phyloP scores from a whole-genome alignment of 2,888 invertebrate species.

The Lymantria monacha region DNA sequence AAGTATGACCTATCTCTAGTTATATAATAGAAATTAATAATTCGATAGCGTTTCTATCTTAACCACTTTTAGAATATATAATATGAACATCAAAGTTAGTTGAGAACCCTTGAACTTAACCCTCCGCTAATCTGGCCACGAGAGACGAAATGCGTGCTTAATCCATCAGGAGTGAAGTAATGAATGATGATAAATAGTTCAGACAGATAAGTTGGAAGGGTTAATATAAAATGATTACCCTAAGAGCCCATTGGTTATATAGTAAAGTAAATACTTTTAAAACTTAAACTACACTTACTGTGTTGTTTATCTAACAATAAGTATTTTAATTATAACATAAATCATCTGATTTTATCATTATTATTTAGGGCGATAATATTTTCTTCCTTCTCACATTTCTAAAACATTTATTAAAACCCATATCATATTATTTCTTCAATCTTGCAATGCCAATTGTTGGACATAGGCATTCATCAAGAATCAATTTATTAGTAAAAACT shows the following conservation, averaged over 20 bases:
- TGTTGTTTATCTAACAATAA: neutral
- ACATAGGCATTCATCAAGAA: too few relatives aligned
- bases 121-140: constrained; percentile 64
- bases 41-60: constrained; percentile 17
- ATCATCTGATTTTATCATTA: too few relatives aligned
- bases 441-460: too few relatives aligned
- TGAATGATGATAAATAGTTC: constrained; percentile 77
- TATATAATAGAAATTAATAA: constrained; percentile 13
- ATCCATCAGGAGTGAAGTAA: constrained; percentile 50
- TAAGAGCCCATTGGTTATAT: neutral
- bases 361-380: too few relatives aligned
- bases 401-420: too few relatives aligned
- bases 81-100: constrained; percentile 32
- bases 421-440: too few relatives aligned
- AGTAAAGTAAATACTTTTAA: neutral
- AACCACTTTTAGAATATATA: constrained; percentile 26
- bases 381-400: too few relatives aligned
- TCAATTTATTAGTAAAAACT: too few relatives aligned
- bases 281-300: too few relatives aligned
- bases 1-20: too few relatives aligned
- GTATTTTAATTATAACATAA: too few relatives aligned
- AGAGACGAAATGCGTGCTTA: constrained; percentile 49
- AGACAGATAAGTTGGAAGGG: constrained; percentile 37
- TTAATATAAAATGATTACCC: constrained; percentile 19
- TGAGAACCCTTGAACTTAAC: constrained; percentile 53